Evolutionary conservation across 2,888 invertebrate genomes (phyloP).

Genomic region (Megastigmus dorsalis): DNA sequence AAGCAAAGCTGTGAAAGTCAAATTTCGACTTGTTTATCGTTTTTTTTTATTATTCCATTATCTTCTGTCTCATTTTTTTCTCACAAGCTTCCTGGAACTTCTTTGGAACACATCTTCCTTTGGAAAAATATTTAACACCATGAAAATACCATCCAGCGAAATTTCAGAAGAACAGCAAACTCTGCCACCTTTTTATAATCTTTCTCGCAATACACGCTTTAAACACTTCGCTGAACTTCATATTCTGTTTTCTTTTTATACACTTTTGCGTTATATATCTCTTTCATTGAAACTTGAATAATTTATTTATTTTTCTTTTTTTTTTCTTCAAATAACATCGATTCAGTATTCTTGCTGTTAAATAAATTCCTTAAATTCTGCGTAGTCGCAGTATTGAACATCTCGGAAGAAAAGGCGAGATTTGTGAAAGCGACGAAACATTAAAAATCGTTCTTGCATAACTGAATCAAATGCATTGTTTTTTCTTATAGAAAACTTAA

Average conservation of each 20-base stretch:
- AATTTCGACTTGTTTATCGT: background rate
- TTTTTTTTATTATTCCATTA: conserved; percentile 41
- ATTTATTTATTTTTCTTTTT: conserved; percentile 4
- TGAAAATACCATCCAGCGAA: conserved; percentile 51
- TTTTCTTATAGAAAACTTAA: background rate
- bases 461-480: background rate
- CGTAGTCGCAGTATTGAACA: background rate
- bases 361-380: conserved; percentile 24
- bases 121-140: conserved; percentile 54
- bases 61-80: conserved; percentile 10
- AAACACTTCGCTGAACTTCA: conserved; percentile 53
- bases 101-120: conserved; percentile 36
- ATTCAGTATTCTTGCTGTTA: conserved; percentile 26
- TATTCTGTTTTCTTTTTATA: conserved; percentile 35
- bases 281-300: conserved; percentile 33
- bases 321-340: conserved; percentile 24
- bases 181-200: conserved; percentile 4
- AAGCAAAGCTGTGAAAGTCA: conserved; percentile 5
- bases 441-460: background rate
- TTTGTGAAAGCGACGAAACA: conserved; percentile 8
- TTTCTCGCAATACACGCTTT: conserved; percentile 49
- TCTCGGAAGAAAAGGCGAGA: conserved; percentile 11
- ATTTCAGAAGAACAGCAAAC: conserved; percentile 25
- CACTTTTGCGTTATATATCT: conserved; percentile 26
- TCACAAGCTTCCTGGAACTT: conserved; percentile 43